Base-by-base conservation (phyloP, 2,888 invertebrate species). In the Euplagia quadripunctaria region DNA sequence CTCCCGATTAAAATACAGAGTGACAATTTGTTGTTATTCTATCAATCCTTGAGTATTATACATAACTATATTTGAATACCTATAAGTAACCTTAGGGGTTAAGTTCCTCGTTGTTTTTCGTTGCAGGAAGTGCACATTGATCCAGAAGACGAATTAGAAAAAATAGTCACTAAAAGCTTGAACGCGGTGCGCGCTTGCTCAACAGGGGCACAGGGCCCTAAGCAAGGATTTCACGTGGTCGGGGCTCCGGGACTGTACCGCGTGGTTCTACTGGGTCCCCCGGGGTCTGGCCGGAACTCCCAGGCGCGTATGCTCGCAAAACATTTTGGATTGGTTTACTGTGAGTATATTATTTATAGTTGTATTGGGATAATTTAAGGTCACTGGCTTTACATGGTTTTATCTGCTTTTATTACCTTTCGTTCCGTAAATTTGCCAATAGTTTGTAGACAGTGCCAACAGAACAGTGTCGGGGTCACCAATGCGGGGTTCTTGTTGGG, bases 191-290 rank as follows among this genome's bases (percentile, higher is more conserved):
- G 87, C 7, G 94, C 95, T 3, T 87, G 89, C 70, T 73, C 87
- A 0, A 85, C 91, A 3, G 95, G 94, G 0, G 91, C 89, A 12
- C 94, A 94, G 78, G 91, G 93, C 6, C 79, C 89, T 1, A 81
- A 81, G 70, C 94, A 92, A 74, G 94, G 92, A 1, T 72, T 85
- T 72, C 89, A 92, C 78, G 92, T 86, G 72, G 76, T 88, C 1
- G 95, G 95, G 1, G 96, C 96, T 0, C 97, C 97, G 0, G 94
- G 94, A 51, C 90, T 94, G 52, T 97, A 97, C 81, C 94, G 97
- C 61, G 96, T 97, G 72, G 87, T 96, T 58, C 87, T 97, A 1
- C 85, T 97, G 2, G 97, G 97, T 7, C 96, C 97, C 0, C 89
- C 96, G 66, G 97, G 97, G 73, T 96, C 96, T 20, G 97, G 97